Percentiles rank a stretch among this genome's conserved stretches.
Evolutionary conservation across 2,113 vertebrate species (phyloP).

Genomic region (Clarias gariepinus): DNA sequence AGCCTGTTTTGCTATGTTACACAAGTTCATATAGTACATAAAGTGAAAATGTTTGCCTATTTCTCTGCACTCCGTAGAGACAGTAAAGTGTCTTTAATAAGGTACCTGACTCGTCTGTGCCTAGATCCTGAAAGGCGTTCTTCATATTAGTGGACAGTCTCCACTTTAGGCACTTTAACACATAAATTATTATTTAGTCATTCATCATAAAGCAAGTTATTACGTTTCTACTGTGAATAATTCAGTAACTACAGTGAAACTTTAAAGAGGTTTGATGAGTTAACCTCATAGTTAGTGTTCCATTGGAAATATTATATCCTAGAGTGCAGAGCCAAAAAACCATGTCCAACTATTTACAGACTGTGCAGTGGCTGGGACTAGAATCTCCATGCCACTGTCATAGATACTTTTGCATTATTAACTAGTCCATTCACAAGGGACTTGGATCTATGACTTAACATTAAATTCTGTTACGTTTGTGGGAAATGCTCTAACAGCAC

Average conservation of each 20-base stretch:
- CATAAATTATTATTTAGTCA: neutral
- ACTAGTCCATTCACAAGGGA: constrained; percentile 21
- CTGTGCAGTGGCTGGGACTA: neutral
- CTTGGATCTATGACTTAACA: neutral
- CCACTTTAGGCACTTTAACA: neutral
- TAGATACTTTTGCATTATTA: constrained; percentile 17
- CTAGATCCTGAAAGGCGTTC: neutral
- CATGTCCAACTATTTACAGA: neutral
- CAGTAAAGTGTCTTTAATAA: neutral
- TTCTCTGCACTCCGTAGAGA: neutral
- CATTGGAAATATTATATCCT: constrained; percentile 10
- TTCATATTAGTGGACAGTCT: neutral
- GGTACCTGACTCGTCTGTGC: neutral
- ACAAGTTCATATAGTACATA: neutral
- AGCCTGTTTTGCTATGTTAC: neutral
- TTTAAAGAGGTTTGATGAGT: constrained; percentile 14
- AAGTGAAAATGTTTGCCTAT: too few species aligned
- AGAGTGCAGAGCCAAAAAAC: neutral
- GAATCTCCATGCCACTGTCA: constrained; percentile 20
- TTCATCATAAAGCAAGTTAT: constrained; percentile 6
- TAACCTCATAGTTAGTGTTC: neutral
- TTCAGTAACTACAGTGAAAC: constrained; percentile 16
- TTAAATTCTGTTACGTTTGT: constrained; percentile 23
- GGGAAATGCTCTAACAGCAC: neutral
- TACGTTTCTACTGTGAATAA: constrained; percentile 9